Evolutionary conservation across 2,797 vertebrate species (phyloP).

Genomic region (Scolopax bukidnonensis): DNA sequence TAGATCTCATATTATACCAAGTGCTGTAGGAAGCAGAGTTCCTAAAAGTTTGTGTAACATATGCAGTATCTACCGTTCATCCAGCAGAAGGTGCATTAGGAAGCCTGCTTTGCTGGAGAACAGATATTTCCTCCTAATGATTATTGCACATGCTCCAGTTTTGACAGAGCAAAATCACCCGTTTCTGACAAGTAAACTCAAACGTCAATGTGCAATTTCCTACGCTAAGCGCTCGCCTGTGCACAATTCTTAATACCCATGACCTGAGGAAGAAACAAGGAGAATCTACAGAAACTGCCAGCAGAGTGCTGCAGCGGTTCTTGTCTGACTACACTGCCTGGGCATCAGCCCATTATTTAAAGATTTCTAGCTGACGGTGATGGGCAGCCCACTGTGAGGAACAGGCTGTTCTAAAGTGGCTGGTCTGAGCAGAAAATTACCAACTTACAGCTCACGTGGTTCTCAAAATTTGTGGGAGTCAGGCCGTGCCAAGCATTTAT

Average conservation of each 20-base stretch:
- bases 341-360: not conserved
- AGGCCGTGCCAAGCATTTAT: not conserved
- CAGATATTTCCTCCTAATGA: not conserved
- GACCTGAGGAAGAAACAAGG: not conserved
- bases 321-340: not conserved
- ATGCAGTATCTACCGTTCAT: not conserved
- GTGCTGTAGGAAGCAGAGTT: not conserved
- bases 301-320: not conserved
- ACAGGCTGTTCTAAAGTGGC: not conserved
- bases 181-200: not conserved
- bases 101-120: not conserved
- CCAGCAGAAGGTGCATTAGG: not conserved
- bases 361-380: not conserved
- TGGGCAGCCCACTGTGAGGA: not conserved
- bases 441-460: not conserved
- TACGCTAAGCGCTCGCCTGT: not conserved
- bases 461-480: not conserved
- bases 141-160: conserved; percentile 16
- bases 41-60: not conserved
- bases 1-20: not conserved
- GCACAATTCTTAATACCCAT: not conserved
- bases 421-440: not conserved
- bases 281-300: not conserved
- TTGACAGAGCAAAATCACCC: not conserved
- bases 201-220: not conserved